Base-by-base conservation (phyloP, 2,113 vertebrate genomes). In the Spermophilus dauricus region DNA sequence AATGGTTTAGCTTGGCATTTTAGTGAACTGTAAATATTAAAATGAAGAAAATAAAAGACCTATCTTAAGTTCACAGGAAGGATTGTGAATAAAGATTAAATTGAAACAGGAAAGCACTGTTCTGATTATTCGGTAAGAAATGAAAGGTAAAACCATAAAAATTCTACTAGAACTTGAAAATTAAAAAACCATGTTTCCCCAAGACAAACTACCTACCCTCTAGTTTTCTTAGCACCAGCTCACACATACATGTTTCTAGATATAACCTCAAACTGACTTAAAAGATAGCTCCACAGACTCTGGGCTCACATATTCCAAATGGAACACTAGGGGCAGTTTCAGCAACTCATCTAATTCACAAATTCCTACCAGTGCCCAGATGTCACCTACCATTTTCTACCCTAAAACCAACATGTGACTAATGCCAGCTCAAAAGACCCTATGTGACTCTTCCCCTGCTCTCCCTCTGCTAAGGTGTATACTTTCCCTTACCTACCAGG, bases 131-230 rank as follows among this genome's bases (percentile, higher is more conserved):
- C 56, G 8, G 53, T 37, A 45, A 67, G 7, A 94, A 69, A 94
- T 63, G 9, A 89, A 89, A 89, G n/a, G 32, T 51, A 72, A 56
- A 95, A 83, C 2, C n/a, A 77, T 53, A 90, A 90, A 63, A 95
- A 90, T 77, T 90, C 45, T 18, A 81, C 28, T 81, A 26, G 26
- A 12, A 53, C 12, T 87, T 82, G 39, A 24, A 72, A 83, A 76
- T 34, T 4, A 37, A 89, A 61, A 82, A 81, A 12, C 11, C 20
- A 86, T 58, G 20, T 53, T 61, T 20, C 75, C 24, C 30, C 2
- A 51, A 45, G 22, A 86, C 32, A 86, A 72, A 76, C 18, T 67
- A n/a, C 18, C 9, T 20, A 86, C 53, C 45, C 18, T 73, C 87
- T 63, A 76, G 39, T 37, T 81, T 20, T 86, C 70, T 94, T 56